Base-by-base conservation (phyloP, 2,797 vertebrate genomes). In the Hozukius guyotensis region DNA sequence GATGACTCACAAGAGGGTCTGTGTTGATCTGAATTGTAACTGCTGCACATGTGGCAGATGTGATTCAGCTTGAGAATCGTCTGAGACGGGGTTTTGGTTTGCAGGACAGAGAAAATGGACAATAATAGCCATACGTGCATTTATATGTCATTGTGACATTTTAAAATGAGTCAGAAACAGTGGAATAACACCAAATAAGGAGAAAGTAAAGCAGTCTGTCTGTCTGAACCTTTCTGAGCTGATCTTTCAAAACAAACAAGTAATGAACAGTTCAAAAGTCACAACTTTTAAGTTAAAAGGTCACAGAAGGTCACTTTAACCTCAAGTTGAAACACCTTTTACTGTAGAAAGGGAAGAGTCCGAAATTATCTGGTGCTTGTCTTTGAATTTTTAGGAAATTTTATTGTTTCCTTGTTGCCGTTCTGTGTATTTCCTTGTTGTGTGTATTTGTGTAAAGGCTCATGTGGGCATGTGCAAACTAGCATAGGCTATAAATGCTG, bases 1-100 rank as follows among this genome's bases (percentile, higher is more conserved):
- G 7, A 6, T 92, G 92, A 93, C 59, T 94, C 88, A 89, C 29
- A 25, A 25, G 22, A 20, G 24, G 71, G 78, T 72, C 77, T 65
- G 80, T 76, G 80, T 72, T 69, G 18, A 69, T 85, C 61, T 73
- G 80, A 77, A 2, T 24, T 80, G 65, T 59, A 69, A 42, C 24
- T 63, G 66, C 49, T 66, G 78, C 70, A 83, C 86, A 90, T 88
- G 85, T 89, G 88, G 89, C 62, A 9, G 14, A 53, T 38, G 73
- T 90, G 92, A 92, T 81, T 92, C 87, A 87, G 83, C 86, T 25
- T 13, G 53, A 31, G 76, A 55, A 27, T 4, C 2, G 36, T 84
- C 85, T 59, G 71, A 24, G 18, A 52, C n/a, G 69, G 14, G 64
- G 60, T 38, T 84, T 70, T 84, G 60, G 66, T 87, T 70, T 74